Conservation (phyloP, 2,113 vertebrate genomes). For the Eptesicus fuscus region DNA sequence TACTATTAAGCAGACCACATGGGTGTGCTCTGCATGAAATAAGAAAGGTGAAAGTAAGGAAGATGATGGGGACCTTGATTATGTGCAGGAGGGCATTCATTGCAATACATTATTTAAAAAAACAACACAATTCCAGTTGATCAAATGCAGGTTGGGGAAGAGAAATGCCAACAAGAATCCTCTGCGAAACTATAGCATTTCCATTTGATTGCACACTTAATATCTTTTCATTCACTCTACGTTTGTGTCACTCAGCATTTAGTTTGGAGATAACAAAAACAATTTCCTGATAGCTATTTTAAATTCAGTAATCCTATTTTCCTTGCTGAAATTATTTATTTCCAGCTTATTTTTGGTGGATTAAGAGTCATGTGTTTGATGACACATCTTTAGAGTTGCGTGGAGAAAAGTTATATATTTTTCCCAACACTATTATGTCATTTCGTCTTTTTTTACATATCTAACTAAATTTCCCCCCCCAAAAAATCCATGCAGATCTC, state of each 20-base stretch:
- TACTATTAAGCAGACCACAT: background rate
- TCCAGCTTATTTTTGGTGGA: constrained; percentile 14
- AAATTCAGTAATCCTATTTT: constrained; percentile 45
- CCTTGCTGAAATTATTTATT: constrained; percentile 54
- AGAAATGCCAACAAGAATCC: constrained; percentile 23
- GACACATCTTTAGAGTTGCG: background rate
- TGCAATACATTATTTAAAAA: background rate
- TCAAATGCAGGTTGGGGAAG: constrained; percentile 31
- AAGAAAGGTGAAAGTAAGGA: background rate
- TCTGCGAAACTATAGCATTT: constrained; percentile 1
- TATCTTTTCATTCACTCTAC: constrained; percentile 47
- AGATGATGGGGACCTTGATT: background rate
- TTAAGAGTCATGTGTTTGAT: background rate
- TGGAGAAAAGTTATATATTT: constrained; percentile 28
- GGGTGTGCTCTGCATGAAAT: background rate
- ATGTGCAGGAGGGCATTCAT: background rate
- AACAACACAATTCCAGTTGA: background rate
- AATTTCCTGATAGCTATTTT: constrained; percentile 65
- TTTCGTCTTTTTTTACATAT: background rate
- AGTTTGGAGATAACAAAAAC: constrained; percentile 47
- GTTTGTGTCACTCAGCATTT: constrained; percentile 51
- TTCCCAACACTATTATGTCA: background rate
- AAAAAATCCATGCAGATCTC: background rate
- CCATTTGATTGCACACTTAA: constrained; percentile 49
- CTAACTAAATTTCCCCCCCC: background rate